These are phyloP conservation scores for Teleiodes luculella DNA, from an alignment of 2,888 invertebrate species.

Conservation along the genomic window DNA sequence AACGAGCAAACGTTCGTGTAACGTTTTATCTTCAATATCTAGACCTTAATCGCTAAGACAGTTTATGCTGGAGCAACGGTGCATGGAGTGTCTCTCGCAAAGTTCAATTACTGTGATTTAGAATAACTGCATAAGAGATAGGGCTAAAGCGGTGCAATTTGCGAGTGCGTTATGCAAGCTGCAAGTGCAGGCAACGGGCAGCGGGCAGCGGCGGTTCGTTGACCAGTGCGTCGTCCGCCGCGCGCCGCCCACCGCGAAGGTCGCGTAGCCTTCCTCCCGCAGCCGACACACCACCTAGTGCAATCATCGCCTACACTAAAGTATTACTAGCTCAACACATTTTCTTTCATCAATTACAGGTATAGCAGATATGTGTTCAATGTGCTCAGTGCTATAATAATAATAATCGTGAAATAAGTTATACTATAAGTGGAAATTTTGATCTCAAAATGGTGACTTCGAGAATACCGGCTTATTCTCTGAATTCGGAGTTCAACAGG, in stretches of 20 bases:
- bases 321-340: slow-evolving; percentile 46
- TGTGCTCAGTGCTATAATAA: slow-evolving; percentile 65
- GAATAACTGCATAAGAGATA: slow-evolving; percentile 57
- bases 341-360: slow-evolving; percentile 48
- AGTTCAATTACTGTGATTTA: slow-evolving; percentile 30
- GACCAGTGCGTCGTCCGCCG: slow-evolving; percentile 65
- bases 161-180: slow-evolving; percentile 67
- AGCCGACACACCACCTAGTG: slow-evolving; percentile 23
- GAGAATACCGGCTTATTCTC: slow-evolving; percentile 80
- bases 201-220: slow-evolving; percentile 67
- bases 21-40: slow-evolving; percentile 48
- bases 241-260: slow-evolving; percentile 72
- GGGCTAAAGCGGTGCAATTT: slow-evolving; percentile 44
- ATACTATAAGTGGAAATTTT: slow-evolving; percentile 61
- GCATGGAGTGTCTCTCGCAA: slow-evolving; percentile 19
- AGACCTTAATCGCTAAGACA: slow-evolving; percentile 14
- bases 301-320: not conserved
- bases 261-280: slow-evolving; percentile 59
- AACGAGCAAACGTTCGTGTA: slow-evolving; percentile 46
- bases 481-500: slow-evolving; percentile 81
- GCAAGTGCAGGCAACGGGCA: slow-evolving; percentile 37
- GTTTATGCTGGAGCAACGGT: slow-evolving; percentile 29
- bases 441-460: slow-evolving; percentile 81
- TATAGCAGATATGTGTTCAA: slow-evolving; percentile 75
- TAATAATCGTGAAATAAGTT: slow-evolving; percentile 55